Evolutionary conservation across 2,113 vertebrate species (phyloP).

Genomic region (Pan paniscus): DNA sequence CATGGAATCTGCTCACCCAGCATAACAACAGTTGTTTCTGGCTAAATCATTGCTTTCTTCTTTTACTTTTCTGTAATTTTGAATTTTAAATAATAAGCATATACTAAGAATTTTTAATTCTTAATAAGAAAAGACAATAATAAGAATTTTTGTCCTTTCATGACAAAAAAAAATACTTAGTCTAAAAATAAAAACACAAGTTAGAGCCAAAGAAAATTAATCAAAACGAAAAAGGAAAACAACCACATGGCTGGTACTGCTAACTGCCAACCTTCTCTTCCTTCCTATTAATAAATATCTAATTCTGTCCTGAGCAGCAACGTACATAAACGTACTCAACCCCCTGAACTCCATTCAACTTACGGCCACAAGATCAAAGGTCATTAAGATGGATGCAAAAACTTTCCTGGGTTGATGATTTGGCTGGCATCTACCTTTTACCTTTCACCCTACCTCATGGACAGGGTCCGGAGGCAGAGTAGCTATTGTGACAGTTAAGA

Average conservation of each 20-base stretch:
- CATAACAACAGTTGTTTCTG: not conserved
- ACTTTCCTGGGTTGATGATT: not conserved
- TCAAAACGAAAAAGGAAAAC: slow-evolving; percentile 1
- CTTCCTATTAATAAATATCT: not conserved
- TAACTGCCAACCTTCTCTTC: not conserved
- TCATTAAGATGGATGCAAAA: not conserved
- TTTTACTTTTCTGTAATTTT: not conserved
- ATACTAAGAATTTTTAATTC: too few species aligned
- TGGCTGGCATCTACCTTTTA: not conserved
- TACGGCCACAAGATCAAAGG: not conserved
- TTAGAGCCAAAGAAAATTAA: not conserved
- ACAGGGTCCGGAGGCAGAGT: not conserved
- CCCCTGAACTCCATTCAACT: not conserved
- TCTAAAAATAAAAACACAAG: not conserved
- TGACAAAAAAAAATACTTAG: not conserved
- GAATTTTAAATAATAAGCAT: not conserved
- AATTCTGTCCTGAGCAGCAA: not conserved
- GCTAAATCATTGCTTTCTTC: not conserved
- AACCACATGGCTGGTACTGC: not conserved
- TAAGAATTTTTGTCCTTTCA: not conserved
- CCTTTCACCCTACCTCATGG: not conserved
- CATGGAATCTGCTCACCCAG: not conserved
- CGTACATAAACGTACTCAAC: not conserved
- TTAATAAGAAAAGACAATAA: too few species aligned
- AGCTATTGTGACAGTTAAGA: not conserved